Percentiles rank a stretch among this genome's conserved stretches.
Evolutionary conservation across 2,797 vertebrate genomes (phyloP).

Genomic region (Malurus leucopterus): DNA sequence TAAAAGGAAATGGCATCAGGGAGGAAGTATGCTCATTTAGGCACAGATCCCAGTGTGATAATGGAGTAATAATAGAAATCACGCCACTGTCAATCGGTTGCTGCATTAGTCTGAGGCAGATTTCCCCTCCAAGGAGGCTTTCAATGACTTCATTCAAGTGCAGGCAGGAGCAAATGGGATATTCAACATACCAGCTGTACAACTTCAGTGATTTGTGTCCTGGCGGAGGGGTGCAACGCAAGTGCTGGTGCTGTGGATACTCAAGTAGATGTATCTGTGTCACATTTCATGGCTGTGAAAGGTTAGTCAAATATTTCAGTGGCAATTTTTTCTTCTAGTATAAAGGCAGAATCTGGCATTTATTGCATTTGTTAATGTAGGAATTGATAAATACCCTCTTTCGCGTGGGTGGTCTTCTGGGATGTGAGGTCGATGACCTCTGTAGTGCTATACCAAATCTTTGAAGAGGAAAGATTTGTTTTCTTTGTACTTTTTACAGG

Average conservation of each 20-base stretch:
- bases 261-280: constrained; percentile 29
- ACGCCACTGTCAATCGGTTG: constrained; percentile 69
- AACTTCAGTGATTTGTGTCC: constrained; percentile 59
- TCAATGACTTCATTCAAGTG: constrained; percentile 69
- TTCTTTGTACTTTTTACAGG: constrained; percentile 35
- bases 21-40: constrained; percentile 82
- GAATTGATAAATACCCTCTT: constrained; percentile 20
- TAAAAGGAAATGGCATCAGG: constrained; percentile 81
- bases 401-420: constrained; percentile 65
- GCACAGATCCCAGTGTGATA: constrained; percentile 86
- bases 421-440: constrained; percentile 2
- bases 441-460: not conserved
- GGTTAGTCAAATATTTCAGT: constrained; percentile 56
- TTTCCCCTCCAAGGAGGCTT: constrained; percentile 61
- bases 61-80: constrained; percentile 88
- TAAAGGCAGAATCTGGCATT: constrained; percentile 41
- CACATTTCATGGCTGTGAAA: constrained; percentile 58
- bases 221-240: constrained; percentile 1
- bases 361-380: constrained; percentile 28
- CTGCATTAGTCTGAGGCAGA: constrained; percentile 70
- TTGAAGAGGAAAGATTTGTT: constrained; percentile 14
- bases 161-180: constrained; percentile 59
- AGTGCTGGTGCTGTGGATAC: constrained; percentile 27
- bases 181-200: constrained; percentile 63
- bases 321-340: constrained; percentile 8